Evolutionary conservation across 2,888 invertebrate genomes (phyloP).

Genomic region (Agrochola macilenta): DNA sequence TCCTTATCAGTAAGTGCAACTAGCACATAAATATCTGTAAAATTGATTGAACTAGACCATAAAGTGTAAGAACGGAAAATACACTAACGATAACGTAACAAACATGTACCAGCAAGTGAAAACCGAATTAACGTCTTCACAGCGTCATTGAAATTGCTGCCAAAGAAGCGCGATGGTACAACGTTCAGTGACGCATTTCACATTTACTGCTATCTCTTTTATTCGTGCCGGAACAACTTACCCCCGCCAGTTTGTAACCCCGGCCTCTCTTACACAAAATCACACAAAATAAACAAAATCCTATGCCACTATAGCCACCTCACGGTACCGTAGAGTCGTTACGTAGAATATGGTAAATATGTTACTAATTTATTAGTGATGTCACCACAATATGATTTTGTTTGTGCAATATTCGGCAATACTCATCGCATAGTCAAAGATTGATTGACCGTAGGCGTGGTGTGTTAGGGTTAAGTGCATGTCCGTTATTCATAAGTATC

Average conservation of each 20-base stretch:
- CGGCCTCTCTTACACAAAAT: not conserved
- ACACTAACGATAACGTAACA: not conserved
- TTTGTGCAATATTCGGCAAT: constrained; percentile 90
- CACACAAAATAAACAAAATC: not conserved
- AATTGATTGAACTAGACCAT: not conserved
- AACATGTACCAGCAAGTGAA: not conserved
- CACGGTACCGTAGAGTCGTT: constrained; percentile 24
- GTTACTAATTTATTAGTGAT: constrained; percentile 59
- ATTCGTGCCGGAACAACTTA: not conserved
- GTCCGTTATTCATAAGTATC: constrained; percentile 73
- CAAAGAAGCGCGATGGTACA: not conserved
- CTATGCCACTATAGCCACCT: not conserved
- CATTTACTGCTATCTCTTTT: not conserved
- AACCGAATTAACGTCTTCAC: not conserved
- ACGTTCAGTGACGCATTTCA: not conserved
- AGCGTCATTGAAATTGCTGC: not conserved
- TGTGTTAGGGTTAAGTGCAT: constrained; percentile 82
- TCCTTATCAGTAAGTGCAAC: not conserved
- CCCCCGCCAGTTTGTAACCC: not conserved
- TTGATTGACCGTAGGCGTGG: constrained; percentile 75
- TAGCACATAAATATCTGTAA: not conserved
- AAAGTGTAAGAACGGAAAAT: not conserved
- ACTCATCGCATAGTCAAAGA: constrained; percentile 86
- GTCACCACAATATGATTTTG: constrained; percentile 64
- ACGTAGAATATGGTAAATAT: constrained; percentile 50